A percentile compares a stretch with the other conserved stretches of the same genome.
Evolutionary conservation across 2,113 vertebrate genomes (phyloP).

Genomic region (Sinocyclocheilus rhinocerous): DNA sequence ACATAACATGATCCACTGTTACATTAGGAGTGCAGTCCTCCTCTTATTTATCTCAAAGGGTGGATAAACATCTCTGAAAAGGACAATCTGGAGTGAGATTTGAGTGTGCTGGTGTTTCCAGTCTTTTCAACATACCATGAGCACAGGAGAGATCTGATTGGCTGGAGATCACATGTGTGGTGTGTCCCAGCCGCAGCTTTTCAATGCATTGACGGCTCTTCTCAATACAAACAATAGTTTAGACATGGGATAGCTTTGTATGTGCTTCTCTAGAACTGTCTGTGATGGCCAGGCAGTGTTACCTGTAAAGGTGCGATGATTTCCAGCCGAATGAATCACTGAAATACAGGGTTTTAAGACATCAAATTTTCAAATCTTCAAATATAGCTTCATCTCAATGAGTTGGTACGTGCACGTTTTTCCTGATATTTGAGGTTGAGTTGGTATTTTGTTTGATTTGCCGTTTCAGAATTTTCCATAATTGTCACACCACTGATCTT

Average conservation of each 20-base stretch:
- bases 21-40: neutral
- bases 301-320: conserved; percentile 37
- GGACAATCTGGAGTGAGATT: neutral
- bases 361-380: neutral
- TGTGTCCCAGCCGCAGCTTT: conserved; percentile 18
- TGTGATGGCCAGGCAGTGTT: neutral
- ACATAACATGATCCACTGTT: conserved; percentile 13
- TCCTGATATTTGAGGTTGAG: neutral
- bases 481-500: neutral
- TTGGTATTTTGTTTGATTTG: neutral
- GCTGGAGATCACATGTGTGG: conserved; percentile 41
- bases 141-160: conserved; percentile 33
- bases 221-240: conserved; percentile 51
- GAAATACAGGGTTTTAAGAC: neutral
- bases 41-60: conserved; percentile 11
- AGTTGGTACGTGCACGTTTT: neutral
- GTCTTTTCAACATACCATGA: conserved; percentile 21
- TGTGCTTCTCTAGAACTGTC: conserved; percentile 37
- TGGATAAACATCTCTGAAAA: neutral
- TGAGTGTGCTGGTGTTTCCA: conserved; percentile 18
- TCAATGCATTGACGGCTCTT: conserved; percentile 28
- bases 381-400: neutral
- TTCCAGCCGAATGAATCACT: conserved; percentile 12
- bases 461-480: neutral
- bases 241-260: conserved; percentile 24